Conservation (phyloP, 1,140 invertebrate species). For the Brachionus asplanchnoidis region DNA sequence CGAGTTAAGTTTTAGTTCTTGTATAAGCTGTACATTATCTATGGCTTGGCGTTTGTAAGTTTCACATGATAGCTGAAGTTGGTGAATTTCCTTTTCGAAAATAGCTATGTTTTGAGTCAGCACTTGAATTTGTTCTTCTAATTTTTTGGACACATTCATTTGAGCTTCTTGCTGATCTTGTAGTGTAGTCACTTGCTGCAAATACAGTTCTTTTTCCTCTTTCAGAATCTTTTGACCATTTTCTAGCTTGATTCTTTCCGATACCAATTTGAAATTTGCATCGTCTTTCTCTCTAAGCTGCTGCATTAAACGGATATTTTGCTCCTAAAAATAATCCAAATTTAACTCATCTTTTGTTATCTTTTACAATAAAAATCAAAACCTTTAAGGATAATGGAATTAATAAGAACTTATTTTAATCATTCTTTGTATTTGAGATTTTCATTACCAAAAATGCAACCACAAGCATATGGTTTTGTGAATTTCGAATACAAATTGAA, state of each 20-base stretch:
- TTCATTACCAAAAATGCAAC: too few species aligned
- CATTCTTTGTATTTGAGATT: too few species aligned
- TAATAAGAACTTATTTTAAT: too few species aligned
- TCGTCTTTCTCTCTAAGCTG: conserved; percentile 96
- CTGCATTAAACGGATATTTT: conserved; percentile 90
- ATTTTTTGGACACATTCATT: conserved; percentile 82
- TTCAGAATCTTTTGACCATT: conserved; percentile 86
- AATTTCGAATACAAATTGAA: too few species aligned
- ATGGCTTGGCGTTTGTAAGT: conserved; percentile 90
- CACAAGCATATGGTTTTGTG: too few species aligned
- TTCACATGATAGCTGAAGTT: conserved; percentile 68
- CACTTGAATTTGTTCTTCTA: conserved; percentile 93
- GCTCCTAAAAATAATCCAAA: conserved; percentile 50
- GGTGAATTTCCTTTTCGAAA: conserved; percentile 75
- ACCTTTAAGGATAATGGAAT: too few species aligned
- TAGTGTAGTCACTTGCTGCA: conserved; percentile 80
- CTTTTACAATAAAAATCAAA: background rate
- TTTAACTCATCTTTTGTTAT: background rate
- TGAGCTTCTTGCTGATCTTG: conserved; percentile 88
- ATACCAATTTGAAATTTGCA: conserved; percentile 98
- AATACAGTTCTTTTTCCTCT: conserved; percentile 84
- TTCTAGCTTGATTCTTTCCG: conserved; percentile 92
- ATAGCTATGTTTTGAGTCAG: conserved; percentile 84
- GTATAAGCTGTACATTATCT: conserved; percentile 73
- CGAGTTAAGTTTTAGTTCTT: conserved; percentile 91